These are phyloP conservation scores for Mus musculus DNA, from an alignment of 2,113 vertebrate species.

Conservation along the genomic window GRCm39 chr3:88614501-88615000, in stretches of 20 bases:
- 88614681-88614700: too few relatives aligned
- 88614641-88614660: not conserved
- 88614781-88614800: not conserved
- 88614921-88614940: not conserved
- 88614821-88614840: not conserved
- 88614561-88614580: not conserved
- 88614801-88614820: not conserved
- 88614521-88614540: conserved; percentile 24
- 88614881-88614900: not conserved
- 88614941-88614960: not conserved
- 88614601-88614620: not conserved
- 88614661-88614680: not conserved
- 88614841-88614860: not conserved
- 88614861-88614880: not conserved
- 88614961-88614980: too few relatives aligned
- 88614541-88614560: conserved; percentile 26
- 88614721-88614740: too few relatives aligned
- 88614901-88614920: not conserved
- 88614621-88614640: not conserved
- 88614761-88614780: not conserved
- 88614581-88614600: not conserved
- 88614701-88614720: too few relatives aligned
- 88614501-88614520: conserved; percentile 41
- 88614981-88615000: too few relatives aligned
- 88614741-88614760: not conserved